A percentile compares a stretch with the other conserved stretches of the same genome.
These are phyloP conservation scores for Trissolcus brochymenae DNA, from an alignment of 2,888 invertebrate genomes.

Conservation along the genomic window DNA sequence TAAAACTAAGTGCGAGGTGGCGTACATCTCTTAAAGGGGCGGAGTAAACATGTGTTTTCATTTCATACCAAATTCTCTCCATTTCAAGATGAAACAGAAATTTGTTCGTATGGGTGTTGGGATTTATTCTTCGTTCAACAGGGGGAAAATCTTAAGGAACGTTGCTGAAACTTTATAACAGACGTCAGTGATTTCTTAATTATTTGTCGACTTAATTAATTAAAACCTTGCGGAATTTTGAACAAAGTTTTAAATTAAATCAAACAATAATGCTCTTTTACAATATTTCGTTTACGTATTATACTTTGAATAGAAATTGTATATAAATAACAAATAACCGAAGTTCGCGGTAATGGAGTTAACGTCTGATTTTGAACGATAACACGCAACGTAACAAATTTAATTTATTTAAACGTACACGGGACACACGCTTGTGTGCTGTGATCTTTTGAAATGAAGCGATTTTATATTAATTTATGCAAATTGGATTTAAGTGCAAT, in stretches of 20 bases:
- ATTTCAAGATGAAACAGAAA: neutral
- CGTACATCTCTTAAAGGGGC: constrained; percentile 1
- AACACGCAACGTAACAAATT: constrained; percentile 2
- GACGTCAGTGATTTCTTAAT: no score
- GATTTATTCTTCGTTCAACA: no score
- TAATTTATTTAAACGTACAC: constrained; percentile 30
- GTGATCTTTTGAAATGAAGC: constrained; percentile 29
- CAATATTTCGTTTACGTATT: no score
- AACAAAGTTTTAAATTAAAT: no score
- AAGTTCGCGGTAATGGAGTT: constrained; percentile 8
- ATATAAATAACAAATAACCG: no score
- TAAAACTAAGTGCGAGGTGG: neutral
- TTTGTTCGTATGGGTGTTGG: neutral
- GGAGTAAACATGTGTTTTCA: constrained; percentile 2
- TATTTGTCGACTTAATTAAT: no score
- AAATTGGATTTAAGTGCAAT: constrained; percentile 37
- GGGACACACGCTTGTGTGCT: constrained; percentile 16
- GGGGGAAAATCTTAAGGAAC: no score
- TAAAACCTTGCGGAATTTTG: no score
- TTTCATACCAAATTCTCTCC: neutral
- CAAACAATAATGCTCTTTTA: no score
- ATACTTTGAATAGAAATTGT: no score
- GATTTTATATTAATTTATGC: constrained; percentile 46
- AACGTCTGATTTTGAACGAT: constrained; percentile 1
- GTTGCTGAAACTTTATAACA: no score